phyloP scores from a whole-genome alignment of 2,797 vertebrate genomes.

The Champsocephalus gunnari region DNA sequence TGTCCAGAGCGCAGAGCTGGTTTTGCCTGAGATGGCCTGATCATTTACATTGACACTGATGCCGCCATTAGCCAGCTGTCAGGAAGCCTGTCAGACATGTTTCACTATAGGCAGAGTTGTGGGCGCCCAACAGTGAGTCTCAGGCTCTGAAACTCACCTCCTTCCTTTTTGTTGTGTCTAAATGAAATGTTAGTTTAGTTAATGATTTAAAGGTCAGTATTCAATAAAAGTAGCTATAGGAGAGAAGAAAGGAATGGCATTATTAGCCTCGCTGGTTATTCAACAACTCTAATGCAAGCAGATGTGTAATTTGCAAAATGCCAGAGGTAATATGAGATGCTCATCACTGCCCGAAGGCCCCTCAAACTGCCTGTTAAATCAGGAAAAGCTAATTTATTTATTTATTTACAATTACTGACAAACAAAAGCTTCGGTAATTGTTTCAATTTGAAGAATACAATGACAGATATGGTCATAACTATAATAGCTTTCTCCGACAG shows the following conservation, averaged over 20 bases:
- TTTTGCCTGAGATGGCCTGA: slow-evolving; percentile 69
- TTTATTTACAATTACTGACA: slow-evolving; percentile 23
- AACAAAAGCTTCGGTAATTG: slow-evolving; percentile 24
- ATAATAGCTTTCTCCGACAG: slow-evolving; percentile 6
- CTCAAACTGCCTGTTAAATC: slow-evolving; percentile 36
- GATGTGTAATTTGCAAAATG: slow-evolving; percentile 62
- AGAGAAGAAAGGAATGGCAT: slow-evolving; percentile 45
- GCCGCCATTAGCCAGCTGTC: slow-evolving; percentile 79
- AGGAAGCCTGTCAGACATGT: slow-evolving; percentile 67
- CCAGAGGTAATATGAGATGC: slow-evolving; percentile 37
- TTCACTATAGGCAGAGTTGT: slow-evolving; percentile 45
- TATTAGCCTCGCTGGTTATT: slow-evolving; percentile 42
- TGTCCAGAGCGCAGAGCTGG: slow-evolving; percentile 53
- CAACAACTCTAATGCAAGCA: slow-evolving; percentile 38
- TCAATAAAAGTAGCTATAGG: slow-evolving; percentile 33
- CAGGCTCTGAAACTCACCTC: slow-evolving; percentile 17
- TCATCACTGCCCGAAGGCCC: slow-evolving; percentile 35
- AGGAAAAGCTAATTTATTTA: slow-evolving; percentile 19
- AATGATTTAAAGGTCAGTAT: slow-evolving; percentile 53
- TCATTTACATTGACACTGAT: slow-evolving; percentile 82
- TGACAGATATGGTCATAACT: slow-evolving; percentile 6
- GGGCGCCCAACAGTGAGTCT: slow-evolving; percentile 3
- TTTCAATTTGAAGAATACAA: slow-evolving; percentile 39
- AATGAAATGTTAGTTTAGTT: slow-evolving; percentile 47
- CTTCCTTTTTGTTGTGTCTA: slow-evolving; percentile 4